Evolutionary conservation across 2,797 vertebrate species (phyloP).

Genomic region (Moxostoma hubbsi): DNA sequence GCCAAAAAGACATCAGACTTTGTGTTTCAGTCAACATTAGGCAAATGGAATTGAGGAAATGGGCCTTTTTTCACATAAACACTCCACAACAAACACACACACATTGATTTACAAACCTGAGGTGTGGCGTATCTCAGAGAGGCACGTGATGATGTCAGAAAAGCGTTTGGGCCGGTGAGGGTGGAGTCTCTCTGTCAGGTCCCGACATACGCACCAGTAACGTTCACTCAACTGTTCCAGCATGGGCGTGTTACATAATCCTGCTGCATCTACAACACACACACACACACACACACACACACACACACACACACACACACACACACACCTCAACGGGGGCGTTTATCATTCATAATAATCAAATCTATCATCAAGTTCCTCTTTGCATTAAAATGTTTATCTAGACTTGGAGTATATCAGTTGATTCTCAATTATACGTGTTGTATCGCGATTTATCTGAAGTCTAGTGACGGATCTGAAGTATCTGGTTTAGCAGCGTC

Average conservation of each 20-base stretch:
- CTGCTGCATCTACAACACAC: constrained; percentile 76
- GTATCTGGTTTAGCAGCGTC: no score
- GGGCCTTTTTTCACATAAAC: no score
- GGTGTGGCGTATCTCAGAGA: constrained; percentile 96
- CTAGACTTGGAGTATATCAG: no score
- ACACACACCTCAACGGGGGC: neutral
- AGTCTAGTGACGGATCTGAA: no score
- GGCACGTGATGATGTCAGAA: constrained; percentile 97
- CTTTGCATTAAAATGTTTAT: no score
- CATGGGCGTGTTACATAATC: constrained; percentile 88
- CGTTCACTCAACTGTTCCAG: constrained; percentile 96
- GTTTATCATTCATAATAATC: no score
- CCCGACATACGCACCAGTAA: constrained; percentile 98
- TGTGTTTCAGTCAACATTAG: no score
- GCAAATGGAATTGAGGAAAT: no score
- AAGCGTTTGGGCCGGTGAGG: constrained; percentile 96
- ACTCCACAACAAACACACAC: neutral
- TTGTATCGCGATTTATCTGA: no score
- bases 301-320: neutral
- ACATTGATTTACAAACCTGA: constrained; percentile 81
- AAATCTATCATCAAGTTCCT: no score
- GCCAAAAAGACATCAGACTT: no score
- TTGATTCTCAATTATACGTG: no score
- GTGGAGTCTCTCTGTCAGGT: constrained; percentile 94
- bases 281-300: neutral